phyloP scores from a whole-genome alignment of 2,113 vertebrate genomes.

The Stigmatopora nigra region DNA sequence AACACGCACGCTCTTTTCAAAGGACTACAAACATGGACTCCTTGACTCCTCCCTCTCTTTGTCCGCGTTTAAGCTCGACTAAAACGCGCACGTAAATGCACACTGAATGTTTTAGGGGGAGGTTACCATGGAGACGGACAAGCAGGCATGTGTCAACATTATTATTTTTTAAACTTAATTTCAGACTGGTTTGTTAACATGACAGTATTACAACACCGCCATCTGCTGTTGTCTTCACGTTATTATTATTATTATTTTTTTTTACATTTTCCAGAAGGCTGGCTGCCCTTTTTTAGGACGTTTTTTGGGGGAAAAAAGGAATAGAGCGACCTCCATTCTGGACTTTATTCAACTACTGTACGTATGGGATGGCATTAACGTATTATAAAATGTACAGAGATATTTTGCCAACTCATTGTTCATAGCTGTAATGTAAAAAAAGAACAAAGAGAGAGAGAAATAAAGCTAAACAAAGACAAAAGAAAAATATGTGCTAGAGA shows the following conservation, averaged over 20 bases:
- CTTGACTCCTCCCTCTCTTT: constrained; percentile 7
- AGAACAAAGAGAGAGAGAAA: constrained; percentile 62
- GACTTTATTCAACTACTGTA: constrained; percentile 93
- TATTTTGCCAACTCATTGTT: constrained; percentile 97
- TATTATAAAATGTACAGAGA: constrained; percentile 87
- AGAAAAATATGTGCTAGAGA: constrained; percentile 31
- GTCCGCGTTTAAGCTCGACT: constrained; percentile 62
- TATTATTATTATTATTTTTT: constrained; percentile 80
- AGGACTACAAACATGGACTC: constrained; percentile 64
- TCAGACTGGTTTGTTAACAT: constrained; percentile 84
- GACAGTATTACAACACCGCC: constrained; percentile 90
- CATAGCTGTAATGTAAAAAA: constrained; percentile 88
- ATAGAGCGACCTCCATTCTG: constrained; percentile 73
- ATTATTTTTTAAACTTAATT: constrained; percentile 45
- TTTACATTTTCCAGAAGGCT: constrained; percentile 77
- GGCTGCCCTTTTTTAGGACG: constrained; percentile 60
- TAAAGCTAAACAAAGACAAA: constrained; percentile 51
- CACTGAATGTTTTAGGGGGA: constrained; percentile 55
- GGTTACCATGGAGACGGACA: constrained; percentile 34
- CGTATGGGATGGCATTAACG: constrained; percentile 78
- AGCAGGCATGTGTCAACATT: constrained; percentile 50
- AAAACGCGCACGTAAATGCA: constrained; percentile 31
- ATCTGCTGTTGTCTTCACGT: constrained; percentile 90
- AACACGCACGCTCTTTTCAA: constrained; percentile 62
- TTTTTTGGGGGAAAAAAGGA: constrained; percentile 23